Percentiles rank a stretch among this genome's conserved stretches.
Conservation (phyloP, 2,113 vertebrate genomes). For the Meles meles region DNA sequence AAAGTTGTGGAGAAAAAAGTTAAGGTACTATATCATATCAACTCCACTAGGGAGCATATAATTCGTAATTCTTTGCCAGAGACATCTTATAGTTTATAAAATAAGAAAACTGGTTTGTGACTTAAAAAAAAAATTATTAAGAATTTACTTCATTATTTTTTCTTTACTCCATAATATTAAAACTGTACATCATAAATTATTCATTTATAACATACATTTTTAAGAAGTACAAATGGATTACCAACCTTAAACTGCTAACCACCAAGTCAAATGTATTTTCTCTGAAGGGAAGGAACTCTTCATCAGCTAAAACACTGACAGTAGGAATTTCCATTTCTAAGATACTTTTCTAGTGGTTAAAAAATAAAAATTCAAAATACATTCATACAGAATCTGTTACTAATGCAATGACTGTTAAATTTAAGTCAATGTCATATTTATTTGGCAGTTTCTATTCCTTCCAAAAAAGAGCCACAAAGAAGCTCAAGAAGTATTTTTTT, state of each 20-base stretch:
- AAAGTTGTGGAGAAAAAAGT: background rate
- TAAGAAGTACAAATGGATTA: background rate
- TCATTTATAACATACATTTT: background rate
- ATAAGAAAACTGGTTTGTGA: background rate
- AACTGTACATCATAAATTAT: background rate
- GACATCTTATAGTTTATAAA: background rate
- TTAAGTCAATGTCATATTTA: background rate
- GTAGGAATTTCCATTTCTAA: slow-evolving; percentile 86
- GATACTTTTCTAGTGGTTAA: slow-evolving; percentile 83
- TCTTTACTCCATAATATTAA: background rate
- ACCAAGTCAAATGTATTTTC: slow-evolving; percentile 95
- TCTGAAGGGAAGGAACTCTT: slow-evolving; percentile 95
- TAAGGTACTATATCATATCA: background rate
- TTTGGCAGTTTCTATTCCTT: background rate
- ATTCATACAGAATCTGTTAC: slow-evolving; percentile 29
- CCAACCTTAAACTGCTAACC: slow-evolving; percentile 94
- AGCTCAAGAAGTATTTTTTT: background rate
- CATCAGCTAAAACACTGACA: slow-evolving; percentile 87
- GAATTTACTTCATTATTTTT: background rate
- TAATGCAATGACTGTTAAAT: slow-evolving; percentile 4
- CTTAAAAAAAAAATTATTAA: background rate
- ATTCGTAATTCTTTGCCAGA: background rate
- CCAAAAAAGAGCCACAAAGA: background rate
- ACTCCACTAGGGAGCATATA: background rate
- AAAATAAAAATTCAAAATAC: slow-evolving; percentile 44